These are phyloP conservation scores for Smithornis capensis DNA, from an alignment of 2,113 vertebrate species.

Conservation along the genomic window DNA sequence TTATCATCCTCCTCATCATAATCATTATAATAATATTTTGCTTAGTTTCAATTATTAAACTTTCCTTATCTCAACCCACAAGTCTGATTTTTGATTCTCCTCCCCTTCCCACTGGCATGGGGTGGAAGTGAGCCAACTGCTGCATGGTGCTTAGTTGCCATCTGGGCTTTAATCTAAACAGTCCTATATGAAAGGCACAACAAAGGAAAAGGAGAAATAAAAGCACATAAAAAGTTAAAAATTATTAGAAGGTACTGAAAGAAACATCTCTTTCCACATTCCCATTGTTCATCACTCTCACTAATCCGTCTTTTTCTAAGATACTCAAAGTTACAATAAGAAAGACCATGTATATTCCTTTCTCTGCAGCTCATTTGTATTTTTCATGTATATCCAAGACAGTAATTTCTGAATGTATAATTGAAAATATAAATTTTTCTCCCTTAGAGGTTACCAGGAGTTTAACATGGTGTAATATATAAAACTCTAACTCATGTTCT, in stretches of 20 bases:
- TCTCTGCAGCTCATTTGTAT: neutral
- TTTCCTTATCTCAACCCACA: neutral
- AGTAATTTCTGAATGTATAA: neutral
- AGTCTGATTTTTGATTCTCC: neutral
- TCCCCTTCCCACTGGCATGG: neutral
- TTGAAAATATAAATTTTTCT: slow-evolving; percentile 1
- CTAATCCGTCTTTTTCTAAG: neutral
- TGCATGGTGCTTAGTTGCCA: neutral
- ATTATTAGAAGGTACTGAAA: neutral
- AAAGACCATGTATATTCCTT: neutral
- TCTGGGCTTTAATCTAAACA: neutral
- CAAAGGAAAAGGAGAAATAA: neutral
- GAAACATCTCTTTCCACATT: neutral
- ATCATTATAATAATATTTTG: neutral
- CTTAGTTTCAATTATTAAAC: neutral
- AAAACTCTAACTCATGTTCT: slow-evolving; percentile 32
- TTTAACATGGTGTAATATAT: slow-evolving; percentile 8
- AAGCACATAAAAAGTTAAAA: neutral
- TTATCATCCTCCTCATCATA: neutral
- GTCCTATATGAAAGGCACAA: neutral
- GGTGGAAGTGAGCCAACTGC: neutral
- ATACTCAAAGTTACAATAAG: neutral
- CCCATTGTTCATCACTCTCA: neutral
- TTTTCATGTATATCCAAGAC: neutral
- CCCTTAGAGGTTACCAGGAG: slow-evolving; percentile 25